These are phyloP conservation scores for Leptopilina myrica DNA, from an alignment of 2,888 invertebrate genomes.

Conservation along the genomic window DNA sequence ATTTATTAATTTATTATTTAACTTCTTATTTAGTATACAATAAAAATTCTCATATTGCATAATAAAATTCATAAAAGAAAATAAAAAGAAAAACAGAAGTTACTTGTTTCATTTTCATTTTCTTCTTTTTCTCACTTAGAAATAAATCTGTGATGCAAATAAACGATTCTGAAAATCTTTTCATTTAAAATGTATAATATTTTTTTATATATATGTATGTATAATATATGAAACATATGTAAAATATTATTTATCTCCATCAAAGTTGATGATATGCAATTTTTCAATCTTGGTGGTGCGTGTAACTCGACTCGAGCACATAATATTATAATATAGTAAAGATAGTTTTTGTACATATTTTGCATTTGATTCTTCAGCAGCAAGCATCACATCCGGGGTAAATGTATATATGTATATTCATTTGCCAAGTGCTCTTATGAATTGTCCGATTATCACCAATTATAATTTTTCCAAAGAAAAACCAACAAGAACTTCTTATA, in stretches of 20 bases:
- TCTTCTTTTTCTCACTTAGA: too few relatives aligned
- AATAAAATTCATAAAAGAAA: too few relatives aligned
- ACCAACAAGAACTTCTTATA: neutral
- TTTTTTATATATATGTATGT: too few relatives aligned
- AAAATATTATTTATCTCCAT: conserved; percentile 28
- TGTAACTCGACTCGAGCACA: neutral
- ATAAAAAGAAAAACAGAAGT: too few relatives aligned
- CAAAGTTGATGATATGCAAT: conserved; percentile 27
- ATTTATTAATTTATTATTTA: too few relatives aligned
- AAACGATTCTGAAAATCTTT: too few relatives aligned
- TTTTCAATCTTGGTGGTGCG: conserved; percentile 17
- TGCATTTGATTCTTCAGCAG: conserved; percentile 1
- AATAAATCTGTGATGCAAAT: too few relatives aligned
- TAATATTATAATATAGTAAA: neutral
- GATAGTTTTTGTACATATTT: conserved; percentile 16
- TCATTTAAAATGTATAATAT: too few relatives aligned
- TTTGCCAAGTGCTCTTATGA: conserved; percentile 12
- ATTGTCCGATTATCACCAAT: conserved; percentile 15
- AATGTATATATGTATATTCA: neutral
- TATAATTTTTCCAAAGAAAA: neutral
- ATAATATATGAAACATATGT: neutral
- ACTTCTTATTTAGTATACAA: too few relatives aligned
- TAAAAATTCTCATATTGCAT: too few relatives aligned
- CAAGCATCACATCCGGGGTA: conserved; percentile 34
- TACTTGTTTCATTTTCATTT: too few relatives aligned